A percentile compares a stretch with the other conserved stretches of the same genome.
These are phyloP conservation scores for Alethe castanea DNA, from an alignment of 2,113 vertebrate genomes.

Conservation along the genomic window DNA sequence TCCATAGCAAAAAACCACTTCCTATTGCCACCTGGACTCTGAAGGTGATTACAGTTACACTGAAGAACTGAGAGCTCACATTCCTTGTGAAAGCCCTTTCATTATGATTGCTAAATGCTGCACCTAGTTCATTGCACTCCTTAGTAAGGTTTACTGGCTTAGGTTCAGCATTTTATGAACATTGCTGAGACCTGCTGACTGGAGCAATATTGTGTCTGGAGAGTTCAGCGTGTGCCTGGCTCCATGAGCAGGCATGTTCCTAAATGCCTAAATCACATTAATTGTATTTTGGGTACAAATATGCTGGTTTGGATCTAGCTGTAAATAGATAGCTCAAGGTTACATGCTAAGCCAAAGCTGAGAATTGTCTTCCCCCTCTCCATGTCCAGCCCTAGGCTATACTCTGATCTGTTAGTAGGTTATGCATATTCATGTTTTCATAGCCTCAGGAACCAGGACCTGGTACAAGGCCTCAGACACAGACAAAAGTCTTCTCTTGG, in stretches of 20 bases:
- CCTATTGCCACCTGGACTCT: neutral
- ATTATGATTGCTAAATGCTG: neutral
- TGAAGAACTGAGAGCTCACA: neutral
- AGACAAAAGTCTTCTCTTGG: constrained; percentile 11
- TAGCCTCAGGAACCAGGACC: constrained; percentile 8
- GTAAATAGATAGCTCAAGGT: constrained; percentile 13
- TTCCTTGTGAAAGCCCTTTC: neutral
- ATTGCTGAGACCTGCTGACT: neutral
- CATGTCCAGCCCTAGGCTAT: constrained; percentile 7
- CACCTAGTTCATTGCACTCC: fast-evolving
- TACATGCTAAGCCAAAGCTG: neutral
- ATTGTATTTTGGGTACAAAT: neutral
- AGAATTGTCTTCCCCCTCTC: neutral
- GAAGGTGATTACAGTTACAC: neutral
- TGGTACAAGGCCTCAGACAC: neutral
- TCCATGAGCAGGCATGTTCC: neutral
- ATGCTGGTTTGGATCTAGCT: neutral
- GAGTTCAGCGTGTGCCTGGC: neutral
- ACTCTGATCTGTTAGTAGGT: neutral
- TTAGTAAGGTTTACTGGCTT: neutral
- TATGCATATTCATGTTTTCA: constrained; percentile 40
- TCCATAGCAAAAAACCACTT: neutral
- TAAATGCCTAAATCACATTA: neutral
- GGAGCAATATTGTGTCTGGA: neutral
- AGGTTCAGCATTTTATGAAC: neutral